Evolutionary conservation across 2,797 vertebrate genomes (phyloP), one percentile per base, ranked within the genome.

Genomic region (Poecilia velifera): DNA sequence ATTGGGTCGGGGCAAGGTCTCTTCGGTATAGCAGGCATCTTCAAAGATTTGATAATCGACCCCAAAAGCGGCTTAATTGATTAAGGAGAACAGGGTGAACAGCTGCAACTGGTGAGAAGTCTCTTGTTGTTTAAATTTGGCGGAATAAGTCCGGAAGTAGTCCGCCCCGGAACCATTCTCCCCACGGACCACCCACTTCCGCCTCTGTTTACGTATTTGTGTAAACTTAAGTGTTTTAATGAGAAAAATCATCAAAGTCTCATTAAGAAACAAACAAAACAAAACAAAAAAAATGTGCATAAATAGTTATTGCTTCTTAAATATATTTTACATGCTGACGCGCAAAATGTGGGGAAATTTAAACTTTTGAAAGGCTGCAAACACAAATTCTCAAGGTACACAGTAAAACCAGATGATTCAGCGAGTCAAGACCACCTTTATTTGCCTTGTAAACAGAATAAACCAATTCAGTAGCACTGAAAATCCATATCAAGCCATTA

Each of bases 401-500:
- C 1, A 66, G 8, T 25, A 36, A 75, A 80, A 3, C 53, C 14
- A 74, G 46, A 57, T 46, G 49, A 68, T 76, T 94, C 94, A 92
- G 94, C 95, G 87, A 91, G 84, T 93, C 89, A 89, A 97, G 94
- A 94, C 94, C 96, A 95, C 93, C 95, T 97, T 97, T 96, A 96
- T 96, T 96, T 94, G 94, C 89, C 93, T 96, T 96, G 96, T 95
- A 96, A 98, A 57, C 96, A 97, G 95, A 95, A 94, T 95, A 96
- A 94, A 90, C 94, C 85, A 95, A 90, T 81, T 88, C 95, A 96
- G 95, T 93, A 95, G 91, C 95, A 96, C 96, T 95, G 95, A 97
- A 97, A 97, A 96, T 94, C 94, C 94, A 92, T 90, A 95, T 88
- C 91, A 92, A 96, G 96, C 95, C 94, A 95, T 88, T 97, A 97